Evolutionary conservation across 1,140 invertebrate species (phyloP).

Genomic region (Subanguina moxae): DNA sequence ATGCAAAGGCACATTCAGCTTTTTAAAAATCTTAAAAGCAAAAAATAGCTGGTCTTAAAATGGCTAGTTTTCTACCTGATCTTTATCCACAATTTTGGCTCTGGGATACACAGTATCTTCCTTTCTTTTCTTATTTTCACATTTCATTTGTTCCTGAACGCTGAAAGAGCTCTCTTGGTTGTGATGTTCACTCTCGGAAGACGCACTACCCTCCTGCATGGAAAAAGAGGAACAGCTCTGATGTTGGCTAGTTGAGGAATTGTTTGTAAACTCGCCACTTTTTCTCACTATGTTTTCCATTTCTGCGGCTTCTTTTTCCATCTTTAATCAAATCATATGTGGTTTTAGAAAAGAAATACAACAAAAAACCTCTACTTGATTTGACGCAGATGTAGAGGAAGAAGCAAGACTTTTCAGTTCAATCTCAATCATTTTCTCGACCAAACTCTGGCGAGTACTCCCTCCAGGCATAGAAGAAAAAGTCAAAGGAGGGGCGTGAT

Average conservation of each 20-base stretch:
- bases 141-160: too few relatives aligned
- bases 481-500: background rate
- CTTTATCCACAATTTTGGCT: constrained; percentile 27
- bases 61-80: too few relatives aligned
- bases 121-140: background rate
- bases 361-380: constrained; percentile 24
- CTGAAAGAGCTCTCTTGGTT: too few relatives aligned
- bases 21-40: constrained; percentile 19
- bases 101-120: background rate
- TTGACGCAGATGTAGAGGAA: background rate
- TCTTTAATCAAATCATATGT: too few relatives aligned
- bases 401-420: constrained; percentile 8
- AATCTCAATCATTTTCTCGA: constrained; percentile 10
- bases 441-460: background rate
- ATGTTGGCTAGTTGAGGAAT: background rate
- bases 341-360: too few relatives aligned
- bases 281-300: too few relatives aligned
- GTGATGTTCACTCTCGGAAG: too few relatives aligned
- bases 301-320: too few relatives aligned
- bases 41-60: too few relatives aligned
- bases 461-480: background rate
- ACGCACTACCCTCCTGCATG: background rate
- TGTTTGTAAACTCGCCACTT: constrained; percentile 2
- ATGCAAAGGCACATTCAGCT: constrained; percentile 32
- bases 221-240: background rate